Conservation (phyloP, 2,113 vertebrate species). For the Clarias batrachus region DNA sequence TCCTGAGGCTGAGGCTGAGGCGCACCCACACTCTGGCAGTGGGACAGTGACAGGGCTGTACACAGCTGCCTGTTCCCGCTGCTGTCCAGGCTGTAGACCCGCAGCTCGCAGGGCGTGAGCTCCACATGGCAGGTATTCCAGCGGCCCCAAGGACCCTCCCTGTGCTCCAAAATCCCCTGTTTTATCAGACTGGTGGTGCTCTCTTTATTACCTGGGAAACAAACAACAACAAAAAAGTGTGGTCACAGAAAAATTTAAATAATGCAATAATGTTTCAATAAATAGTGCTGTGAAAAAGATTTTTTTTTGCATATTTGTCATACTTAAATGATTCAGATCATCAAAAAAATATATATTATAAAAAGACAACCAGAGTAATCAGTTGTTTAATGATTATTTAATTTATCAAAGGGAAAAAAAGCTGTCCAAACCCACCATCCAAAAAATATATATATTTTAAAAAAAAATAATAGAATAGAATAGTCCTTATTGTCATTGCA, state of each 20-base stretch:
- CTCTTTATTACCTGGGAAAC: slow-evolving; percentile 77
- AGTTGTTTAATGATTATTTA: too few relatives aligned
- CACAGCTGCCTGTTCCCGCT: slow-evolving; percentile 86
- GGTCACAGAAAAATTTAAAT: neutral
- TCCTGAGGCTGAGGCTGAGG: slow-evolving; percentile 78
- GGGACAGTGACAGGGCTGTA: slow-evolving; percentile 82
- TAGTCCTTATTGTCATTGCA: too few relatives aligned
- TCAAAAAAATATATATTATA: too few relatives aligned
- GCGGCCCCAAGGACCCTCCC: slow-evolving; percentile 80
- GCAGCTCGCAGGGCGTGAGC: slow-evolving; percentile 84
- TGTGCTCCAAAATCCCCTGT: slow-evolving; percentile 87
- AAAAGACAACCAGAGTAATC: too few relatives aligned
- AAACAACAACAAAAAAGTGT: neutral
- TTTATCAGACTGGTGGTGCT: slow-evolving; percentile 84
- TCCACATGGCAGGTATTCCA: slow-evolving; percentile 89
- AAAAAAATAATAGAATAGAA: too few relatives aligned
- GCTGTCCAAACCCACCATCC: too few relatives aligned
- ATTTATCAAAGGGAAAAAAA: too few relatives aligned
- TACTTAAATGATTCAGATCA: too few relatives aligned
- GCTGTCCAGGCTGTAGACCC: slow-evolving; percentile 86
- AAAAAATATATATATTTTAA: too few relatives aligned
- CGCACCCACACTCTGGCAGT: slow-evolving; percentile 85
- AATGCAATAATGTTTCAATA: neutral
- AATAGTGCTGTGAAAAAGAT: too few relatives aligned
- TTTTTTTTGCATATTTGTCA: too few relatives aligned